Evolutionary conservation across 2,113 vertebrate genomes (phyloP).

Genomic region (Grantiella picta): DNA sequence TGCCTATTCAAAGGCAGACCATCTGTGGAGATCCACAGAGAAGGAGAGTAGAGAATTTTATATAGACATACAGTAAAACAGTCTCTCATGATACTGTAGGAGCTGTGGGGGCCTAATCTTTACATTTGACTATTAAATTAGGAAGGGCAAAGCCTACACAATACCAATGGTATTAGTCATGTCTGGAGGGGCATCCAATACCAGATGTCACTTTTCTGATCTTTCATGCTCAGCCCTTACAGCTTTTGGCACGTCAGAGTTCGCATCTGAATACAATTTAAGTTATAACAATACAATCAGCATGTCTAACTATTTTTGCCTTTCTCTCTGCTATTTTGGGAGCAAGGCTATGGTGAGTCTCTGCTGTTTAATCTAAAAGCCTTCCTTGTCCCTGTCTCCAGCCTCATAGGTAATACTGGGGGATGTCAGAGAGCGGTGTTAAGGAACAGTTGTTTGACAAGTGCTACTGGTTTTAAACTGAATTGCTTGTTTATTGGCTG

Average conservation of each 20-base stretch:
- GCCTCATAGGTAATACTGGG: conserved; percentile 31
- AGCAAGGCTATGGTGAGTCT: conserved; percentile 26
- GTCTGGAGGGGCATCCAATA: conserved; percentile 77
- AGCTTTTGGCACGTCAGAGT: conserved; percentile 73
- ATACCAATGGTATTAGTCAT: conserved; percentile 80
- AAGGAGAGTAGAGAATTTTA: conserved; percentile 1
- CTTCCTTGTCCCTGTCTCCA: not conserved
- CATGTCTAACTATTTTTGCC: conserved; percentile 66
- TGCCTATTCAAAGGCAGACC: conserved; percentile 14
- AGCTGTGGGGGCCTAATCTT: conserved; percentile 49
- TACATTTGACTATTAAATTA: conserved; percentile 77
- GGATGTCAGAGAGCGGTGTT: not conserved
- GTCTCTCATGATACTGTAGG: conserved; percentile 20
- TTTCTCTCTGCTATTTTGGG: conserved; percentile 63
- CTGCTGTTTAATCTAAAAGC: conserved; percentile 53
- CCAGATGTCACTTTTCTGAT: conserved; percentile 81
- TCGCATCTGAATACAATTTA: conserved; percentile 80
- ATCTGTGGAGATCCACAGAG: conserved; percentile 21
- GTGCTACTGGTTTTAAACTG: conserved; percentile 46
- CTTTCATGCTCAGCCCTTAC: conserved; percentile 66
- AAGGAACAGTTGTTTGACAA: conserved; percentile 39
- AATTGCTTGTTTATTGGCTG: conserved; percentile 7
- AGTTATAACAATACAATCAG: conserved; percentile 74
- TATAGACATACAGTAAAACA: conserved; percentile 33
- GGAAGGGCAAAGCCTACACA: conserved; percentile 71